Conservation (phyloP, 2,888 invertebrate genomes). For the Dioctria rufipes region DNA sequence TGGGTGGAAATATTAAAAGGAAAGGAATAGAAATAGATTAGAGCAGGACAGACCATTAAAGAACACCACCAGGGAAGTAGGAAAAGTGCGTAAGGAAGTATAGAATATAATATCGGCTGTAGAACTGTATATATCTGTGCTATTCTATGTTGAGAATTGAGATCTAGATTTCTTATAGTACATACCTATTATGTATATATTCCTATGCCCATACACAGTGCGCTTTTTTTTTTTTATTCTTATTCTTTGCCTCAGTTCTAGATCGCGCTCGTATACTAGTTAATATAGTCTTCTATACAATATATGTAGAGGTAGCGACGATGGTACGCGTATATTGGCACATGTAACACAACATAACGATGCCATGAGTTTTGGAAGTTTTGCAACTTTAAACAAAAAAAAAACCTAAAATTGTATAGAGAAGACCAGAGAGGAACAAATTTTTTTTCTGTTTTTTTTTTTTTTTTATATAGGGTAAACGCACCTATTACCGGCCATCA, state of each 20-base stretch:
- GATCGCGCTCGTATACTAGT: conserved; percentile 18
- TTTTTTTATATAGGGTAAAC: too few species aligned
- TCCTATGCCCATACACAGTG: not conserved
- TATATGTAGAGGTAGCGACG: not conserved
- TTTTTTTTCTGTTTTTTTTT: not conserved
- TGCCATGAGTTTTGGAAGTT: conserved; percentile 47
- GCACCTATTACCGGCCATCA: too few species aligned
- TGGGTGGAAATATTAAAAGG: conserved; percentile 1
- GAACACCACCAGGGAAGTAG: not conserved
- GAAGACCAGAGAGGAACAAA: conserved; percentile 12
- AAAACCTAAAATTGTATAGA: conserved; percentile 46
- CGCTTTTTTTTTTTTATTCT: conserved; percentile 31
- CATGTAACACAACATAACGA: conserved; percentile 20
- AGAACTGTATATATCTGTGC: not conserved
- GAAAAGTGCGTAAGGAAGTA: conserved; percentile 51
- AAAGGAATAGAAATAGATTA: conserved; percentile 48
- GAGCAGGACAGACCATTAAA: not conserved
- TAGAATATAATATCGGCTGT: conserved; percentile 29
- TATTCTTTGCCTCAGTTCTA: conserved; percentile 8
- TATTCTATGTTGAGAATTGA: not conserved
- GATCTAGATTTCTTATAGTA: not conserved
- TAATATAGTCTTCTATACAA: conserved; percentile 1
- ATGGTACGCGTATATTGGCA: conserved; percentile 6
- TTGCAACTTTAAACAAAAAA: conserved; percentile 52
- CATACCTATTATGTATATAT: conserved; percentile 1